Conservation (phyloP, 1,140 invertebrate species). For the Macrosteles quadrilineatus region DNA sequence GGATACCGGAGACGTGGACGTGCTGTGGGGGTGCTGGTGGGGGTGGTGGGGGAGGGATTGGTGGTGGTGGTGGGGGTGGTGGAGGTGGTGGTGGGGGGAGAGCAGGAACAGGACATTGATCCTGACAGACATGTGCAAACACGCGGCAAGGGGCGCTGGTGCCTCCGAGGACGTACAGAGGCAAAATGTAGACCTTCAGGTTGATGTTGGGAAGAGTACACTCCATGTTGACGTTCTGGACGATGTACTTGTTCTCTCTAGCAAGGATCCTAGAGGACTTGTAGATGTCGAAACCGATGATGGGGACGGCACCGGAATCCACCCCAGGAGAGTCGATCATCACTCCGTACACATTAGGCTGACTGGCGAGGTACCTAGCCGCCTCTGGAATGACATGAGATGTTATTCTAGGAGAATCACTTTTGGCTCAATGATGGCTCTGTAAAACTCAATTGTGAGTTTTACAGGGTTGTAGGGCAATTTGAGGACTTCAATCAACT, state of each 20-base stretch:
- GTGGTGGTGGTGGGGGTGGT: slow-evolving; percentile 12
- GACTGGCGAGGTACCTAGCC: slow-evolving; percentile 7
- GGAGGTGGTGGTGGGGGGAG: slow-evolving; percentile 11
- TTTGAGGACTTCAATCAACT: no score
- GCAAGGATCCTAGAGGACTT: slow-evolving; percentile 4
- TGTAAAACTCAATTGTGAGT: no score
- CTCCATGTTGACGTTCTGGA: slow-evolving; percentile 14
- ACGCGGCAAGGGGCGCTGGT: neutral
- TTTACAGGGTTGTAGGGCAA: no score
- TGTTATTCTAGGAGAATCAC: no score
- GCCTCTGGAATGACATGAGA: slow-evolving; percentile 17
- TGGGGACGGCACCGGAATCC: slow-evolving; percentile 9
- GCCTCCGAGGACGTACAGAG: slow-evolving; percentile 3
- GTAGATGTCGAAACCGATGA: slow-evolving; percentile 22
- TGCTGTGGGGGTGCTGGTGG: slow-evolving; percentile 6
- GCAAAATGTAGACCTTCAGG: slow-evolving; percentile 20
- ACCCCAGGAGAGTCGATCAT: slow-evolving; percentile 19
- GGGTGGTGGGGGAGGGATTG: slow-evolving; percentile 5
- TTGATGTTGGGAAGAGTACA: slow-evolving; percentile 17
- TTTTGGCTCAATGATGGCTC: no score
- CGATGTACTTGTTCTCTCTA: slow-evolving; percentile 17
- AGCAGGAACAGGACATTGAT: slow-evolving; percentile 18
- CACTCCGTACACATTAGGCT: neutral
- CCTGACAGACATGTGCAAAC: slow-evolving; percentile 8
- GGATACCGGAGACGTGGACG: slow-evolving; percentile 4